Base-by-base conservation (phyloP, 2,797 vertebrate genomes). In the Acanthurus tractus region DNA sequence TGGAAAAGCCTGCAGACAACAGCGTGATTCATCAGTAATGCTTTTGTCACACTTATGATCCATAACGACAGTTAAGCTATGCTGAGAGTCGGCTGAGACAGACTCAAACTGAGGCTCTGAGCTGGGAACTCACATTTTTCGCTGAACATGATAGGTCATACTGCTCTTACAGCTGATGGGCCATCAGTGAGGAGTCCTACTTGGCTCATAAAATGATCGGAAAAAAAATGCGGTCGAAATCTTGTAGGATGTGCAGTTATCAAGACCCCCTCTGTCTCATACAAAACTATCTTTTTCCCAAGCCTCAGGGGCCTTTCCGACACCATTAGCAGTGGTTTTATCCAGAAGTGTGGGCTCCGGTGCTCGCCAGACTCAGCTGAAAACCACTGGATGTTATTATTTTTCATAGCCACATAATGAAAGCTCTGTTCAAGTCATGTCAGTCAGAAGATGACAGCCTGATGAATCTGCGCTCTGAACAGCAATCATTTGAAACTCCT, bases 1-100 rank as follows among this genome's bases (percentile, higher is more conserved):
- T 74, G 52, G 70, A 75, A 72, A 81, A 77, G 58, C 59, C 68
- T 67, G 73, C 59, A 76, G 63, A 86, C 25, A 56, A 58, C 45
- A 53, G 55, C 58, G 53, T 81, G 76, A 79, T 87, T 86, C 67
- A 84, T 86, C 76, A 44, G 59, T 67, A 70, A 83, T 34, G 29
- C 29, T 86, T 78, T 69, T 69, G 85, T 74, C 15, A 82, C 69
- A 70, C 59, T 78, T 81, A 72, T 76, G 73, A 81, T 78, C 77
- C 80, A 59, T 52, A 63, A 66, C 61, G 72, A 38, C 63, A 76
- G 78, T 71, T 71, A 74, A 75, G 36, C 70, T 48, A 18, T 63
- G 63, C 82, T 74, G 74, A 64, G 74, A 87, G 78, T n/a, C 68
- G 45, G 57, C 38, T 5, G 46, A 81, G 58, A 69, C 58, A 58